A percentile compares a stretch with the other conserved stretches of the same genome.
Evolutionary conservation across 2,113 vertebrate genomes (phyloP).

Genomic region (Egretta garzetta): DNA sequence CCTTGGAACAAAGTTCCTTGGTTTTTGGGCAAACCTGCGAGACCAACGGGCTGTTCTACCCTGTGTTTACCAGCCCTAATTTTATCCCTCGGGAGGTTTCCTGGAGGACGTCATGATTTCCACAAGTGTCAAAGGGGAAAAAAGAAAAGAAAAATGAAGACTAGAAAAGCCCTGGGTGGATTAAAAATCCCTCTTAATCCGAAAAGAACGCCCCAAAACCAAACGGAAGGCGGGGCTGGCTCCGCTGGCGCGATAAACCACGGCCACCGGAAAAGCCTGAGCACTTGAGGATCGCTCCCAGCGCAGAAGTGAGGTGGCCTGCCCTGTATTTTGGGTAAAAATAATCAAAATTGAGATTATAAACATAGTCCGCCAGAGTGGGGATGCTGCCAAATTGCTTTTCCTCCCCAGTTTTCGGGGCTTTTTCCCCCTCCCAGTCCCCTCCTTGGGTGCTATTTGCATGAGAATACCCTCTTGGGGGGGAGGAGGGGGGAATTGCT

Average conservation of each 20-base stretch:
- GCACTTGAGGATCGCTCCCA: neutral
- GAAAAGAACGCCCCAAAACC: neutral
- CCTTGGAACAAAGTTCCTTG: neutral
- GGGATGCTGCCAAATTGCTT: neutral
- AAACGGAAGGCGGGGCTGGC: neutral
- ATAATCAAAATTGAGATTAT: neutral
- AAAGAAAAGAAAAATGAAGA: neutral
- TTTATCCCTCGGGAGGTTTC: slow-evolving; percentile 26
- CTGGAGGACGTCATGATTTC: neutral
- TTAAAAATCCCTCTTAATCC: neutral
- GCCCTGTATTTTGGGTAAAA: neutral
- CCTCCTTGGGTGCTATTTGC: slow-evolving; percentile 60
- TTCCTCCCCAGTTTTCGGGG: neutral
- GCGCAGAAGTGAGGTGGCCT: rapidly evolving
- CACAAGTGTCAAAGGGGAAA: neutral
- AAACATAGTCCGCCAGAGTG: neutral
- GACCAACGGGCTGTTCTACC: neutral
- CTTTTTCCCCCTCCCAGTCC: neutral
- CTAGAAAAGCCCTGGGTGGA: rapidly evolving
- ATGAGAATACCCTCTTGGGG: slow-evolving; percentile 75
- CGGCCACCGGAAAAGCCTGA: neutral
- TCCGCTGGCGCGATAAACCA: neutral
- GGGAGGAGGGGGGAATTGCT: slow-evolving; percentile 71
- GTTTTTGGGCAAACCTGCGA: neutral
- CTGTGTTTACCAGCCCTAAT: slow-evolving; percentile 30